A percentile compares a stretch with the other conserved stretches of the same genome.
These are phyloP conservation scores for Trachymyrmex cornetzi DNA, from an alignment of 1,140 invertebrate genomes.

Conservation along the genomic window DNA sequence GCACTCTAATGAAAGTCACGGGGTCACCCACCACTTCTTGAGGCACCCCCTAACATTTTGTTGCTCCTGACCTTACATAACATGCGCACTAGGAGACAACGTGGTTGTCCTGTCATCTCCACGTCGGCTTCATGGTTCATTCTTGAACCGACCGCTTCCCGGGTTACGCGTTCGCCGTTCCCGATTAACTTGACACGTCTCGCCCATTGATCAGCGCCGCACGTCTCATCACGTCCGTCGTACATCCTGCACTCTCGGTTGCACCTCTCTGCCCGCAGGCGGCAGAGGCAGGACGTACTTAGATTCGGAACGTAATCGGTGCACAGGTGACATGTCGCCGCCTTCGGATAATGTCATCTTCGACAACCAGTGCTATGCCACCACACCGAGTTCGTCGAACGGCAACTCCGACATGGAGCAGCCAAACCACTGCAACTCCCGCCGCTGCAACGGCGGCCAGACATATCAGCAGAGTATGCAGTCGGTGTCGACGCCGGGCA, in stretches of 20 bases:
- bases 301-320: slow-evolving; percentile 92
- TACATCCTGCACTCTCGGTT: slow-evolving; percentile 80
- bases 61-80: slow-evolving; percentile 46
- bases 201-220: slow-evolving; percentile 30
- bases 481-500: slow-evolving; percentile 91
- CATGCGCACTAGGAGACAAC: slow-evolving; percentile 58
- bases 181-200: slow-evolving; percentile 49
- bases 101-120: slow-evolving; percentile 20
- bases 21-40: slow-evolving; percentile 42
- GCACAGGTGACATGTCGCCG: slow-evolving; percentile 92
- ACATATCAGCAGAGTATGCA: slow-evolving; percentile 87
- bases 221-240: slow-evolving; percentile 71
- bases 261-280: slow-evolving; percentile 83
- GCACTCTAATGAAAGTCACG: slow-evolving; percentile 51
- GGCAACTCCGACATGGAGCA: slow-evolving; percentile 95
- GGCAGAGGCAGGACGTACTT: slow-evolving; percentile 91
- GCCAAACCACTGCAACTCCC: slow-evolving; percentile 89
- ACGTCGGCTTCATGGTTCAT: slow-evolving; percentile 26
- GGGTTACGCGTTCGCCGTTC: slow-evolving; percentile 49
- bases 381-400: slow-evolving; percentile 96
- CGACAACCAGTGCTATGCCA: slow-evolving; percentile 97
- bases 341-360: slow-evolving; percentile 97
- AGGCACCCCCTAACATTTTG: slow-evolving; percentile 53
- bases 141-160: slow-evolving; percentile 44
- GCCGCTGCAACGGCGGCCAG: slow-evolving; percentile 85